Percentiles rank a stretch among this genome's conserved stretches.
These are phyloP conservation scores for Pangasius mekongensis DNA, from an alignment of 2,797 vertebrate genomes.

Conservation along the genomic window DNA sequence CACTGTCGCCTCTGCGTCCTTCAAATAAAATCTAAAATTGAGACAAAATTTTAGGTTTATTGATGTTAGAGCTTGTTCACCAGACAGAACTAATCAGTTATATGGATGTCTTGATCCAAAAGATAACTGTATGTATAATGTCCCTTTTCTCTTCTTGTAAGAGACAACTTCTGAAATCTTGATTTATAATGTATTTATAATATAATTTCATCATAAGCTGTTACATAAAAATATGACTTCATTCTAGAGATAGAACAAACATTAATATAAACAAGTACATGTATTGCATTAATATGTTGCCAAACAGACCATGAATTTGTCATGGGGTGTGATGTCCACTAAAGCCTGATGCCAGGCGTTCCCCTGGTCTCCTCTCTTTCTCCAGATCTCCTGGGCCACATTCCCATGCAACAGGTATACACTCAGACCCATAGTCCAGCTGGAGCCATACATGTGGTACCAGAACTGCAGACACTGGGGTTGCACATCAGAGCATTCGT, in stretches of 20 bases:
- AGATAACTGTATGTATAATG: too few species aligned
- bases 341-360: constrained; percentile 71
- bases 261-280: too few species aligned
- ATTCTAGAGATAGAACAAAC: too few species aligned
- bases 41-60: not conserved
- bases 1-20: constrained; percentile 44
- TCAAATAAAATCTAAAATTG: constrained; percentile 52
- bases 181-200: too few species aligned
- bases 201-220: too few species aligned
- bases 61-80: not conserved
- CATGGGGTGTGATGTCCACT: constrained; percentile 66
- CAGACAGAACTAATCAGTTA: not conserved
- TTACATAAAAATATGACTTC: too few species aligned
- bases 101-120: not conserved
- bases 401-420: constrained; percentile 69
- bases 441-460: constrained; percentile 78
- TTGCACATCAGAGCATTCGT: constrained; percentile 65
- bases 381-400: constrained; percentile 60
- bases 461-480: constrained; percentile 79
- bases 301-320: constrained; percentile 55
- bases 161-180: too few species aligned
- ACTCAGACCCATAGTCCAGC: constrained; percentile 73
- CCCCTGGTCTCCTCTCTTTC: constrained; percentile 70
- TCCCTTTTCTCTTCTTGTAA: too few species aligned
- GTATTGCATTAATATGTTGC: too few species aligned